Conservation (phyloP, 2,113 vertebrate species). For the Serinus canaria region DNA sequence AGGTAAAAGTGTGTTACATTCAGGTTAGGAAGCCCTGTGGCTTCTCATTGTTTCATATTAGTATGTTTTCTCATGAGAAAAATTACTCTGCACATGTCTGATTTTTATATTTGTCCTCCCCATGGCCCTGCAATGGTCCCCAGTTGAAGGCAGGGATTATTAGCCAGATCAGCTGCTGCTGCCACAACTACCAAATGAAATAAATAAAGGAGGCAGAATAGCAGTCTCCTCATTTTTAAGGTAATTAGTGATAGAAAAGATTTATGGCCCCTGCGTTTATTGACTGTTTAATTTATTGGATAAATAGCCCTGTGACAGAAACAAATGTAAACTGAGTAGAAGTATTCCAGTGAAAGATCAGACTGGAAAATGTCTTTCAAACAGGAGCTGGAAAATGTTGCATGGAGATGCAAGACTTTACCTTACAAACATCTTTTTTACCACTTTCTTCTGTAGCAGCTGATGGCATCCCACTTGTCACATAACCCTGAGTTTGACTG, state of each 20-base stretch:
- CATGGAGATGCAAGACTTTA: background rate
- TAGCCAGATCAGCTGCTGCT: background rate
- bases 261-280: background rate
- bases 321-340: background rate
- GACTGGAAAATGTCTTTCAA: background rate
- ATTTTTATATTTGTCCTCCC: background rate
- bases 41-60: background rate
- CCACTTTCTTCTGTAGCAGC: background rate
- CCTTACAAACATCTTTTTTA: background rate
- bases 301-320: background rate
- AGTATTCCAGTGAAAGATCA: background rate
- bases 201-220: background rate
- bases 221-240: background rate
- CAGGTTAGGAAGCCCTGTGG: background rate
- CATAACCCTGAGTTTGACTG: background rate
- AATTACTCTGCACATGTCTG: background rate
- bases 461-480: background rate
- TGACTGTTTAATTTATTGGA: background rate
- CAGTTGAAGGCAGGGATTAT: background rate
- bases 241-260: slow-evolving; percentile 12
- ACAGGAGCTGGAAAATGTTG: background rate
- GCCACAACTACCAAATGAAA: background rate
- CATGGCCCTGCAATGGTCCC: background rate
- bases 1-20: background rate
- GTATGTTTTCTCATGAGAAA: background rate